A percentile compares a stretch with the other conserved stretches of the same genome.
Conservation (phyloP, 2,797 vertebrate species). For the Sitta carolinensis region DNA sequence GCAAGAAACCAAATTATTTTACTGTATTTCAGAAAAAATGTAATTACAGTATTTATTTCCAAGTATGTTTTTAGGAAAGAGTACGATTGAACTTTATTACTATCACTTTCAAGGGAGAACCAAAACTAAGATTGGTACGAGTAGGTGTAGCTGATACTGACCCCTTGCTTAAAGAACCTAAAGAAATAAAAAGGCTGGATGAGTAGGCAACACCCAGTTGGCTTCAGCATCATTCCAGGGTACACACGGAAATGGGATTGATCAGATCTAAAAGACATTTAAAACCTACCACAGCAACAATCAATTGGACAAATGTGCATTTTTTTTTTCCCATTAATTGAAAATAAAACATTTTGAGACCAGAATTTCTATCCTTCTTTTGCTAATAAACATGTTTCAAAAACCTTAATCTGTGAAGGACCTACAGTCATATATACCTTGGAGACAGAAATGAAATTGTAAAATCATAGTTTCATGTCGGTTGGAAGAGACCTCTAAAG, state of each 20-base stretch:
- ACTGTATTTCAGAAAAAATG: background rate
- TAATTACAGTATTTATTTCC: constrained; percentile 23
- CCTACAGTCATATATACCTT: background rate
- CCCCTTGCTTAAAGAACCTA: background rate
- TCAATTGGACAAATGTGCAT: background rate
- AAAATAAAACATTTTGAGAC: background rate
- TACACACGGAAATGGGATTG: background rate
- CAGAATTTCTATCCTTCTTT: background rate
- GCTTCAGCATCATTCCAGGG: background rate
- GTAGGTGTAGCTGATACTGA: background rate
- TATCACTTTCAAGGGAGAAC: background rate
- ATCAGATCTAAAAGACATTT: background rate
- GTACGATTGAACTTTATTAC: background rate
- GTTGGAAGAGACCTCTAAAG: background rate
- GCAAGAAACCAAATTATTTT: constrained; percentile 11
- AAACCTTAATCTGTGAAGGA: background rate
- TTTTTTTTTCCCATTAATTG: background rate
- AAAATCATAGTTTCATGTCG: background rate
- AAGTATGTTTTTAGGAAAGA: background rate
- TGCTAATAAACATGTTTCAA: background rate
- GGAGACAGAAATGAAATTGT: background rate
- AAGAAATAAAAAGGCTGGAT: background rate
- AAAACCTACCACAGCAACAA: background rate
- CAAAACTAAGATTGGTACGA: background rate
- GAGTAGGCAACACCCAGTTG: background rate